Evolutionary conservation across 2,888 invertebrate genomes (phyloP).

Genomic region (Iphiclides podalirius): DNA sequence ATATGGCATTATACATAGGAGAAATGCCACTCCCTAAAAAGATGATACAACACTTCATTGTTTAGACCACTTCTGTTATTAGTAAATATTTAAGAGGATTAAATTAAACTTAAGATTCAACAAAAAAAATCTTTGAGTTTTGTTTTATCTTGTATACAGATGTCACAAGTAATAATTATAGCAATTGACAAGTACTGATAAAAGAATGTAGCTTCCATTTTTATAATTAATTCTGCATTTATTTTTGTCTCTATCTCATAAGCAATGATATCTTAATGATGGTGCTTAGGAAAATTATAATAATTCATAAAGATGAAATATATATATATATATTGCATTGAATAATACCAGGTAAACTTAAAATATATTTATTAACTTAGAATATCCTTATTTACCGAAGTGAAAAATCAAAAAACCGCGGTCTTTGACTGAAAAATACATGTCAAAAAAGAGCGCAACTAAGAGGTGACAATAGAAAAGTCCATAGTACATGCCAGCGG

Average conservation of each 20-base stretch:
- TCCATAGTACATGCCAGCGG: conserved; percentile 48
- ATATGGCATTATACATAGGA: conserved; percentile 66
- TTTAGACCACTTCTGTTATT: not conserved
- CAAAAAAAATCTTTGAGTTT: no score
- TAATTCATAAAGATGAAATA: not conserved
- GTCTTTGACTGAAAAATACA: conserved; percentile 56
- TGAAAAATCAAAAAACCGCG: conserved; percentile 44
- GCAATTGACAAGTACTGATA: no score
- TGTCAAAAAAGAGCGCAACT: conserved; percentile 55
- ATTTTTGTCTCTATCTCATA: no score
- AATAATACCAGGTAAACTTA: conserved; percentile 46
- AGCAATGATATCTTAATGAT: no score
- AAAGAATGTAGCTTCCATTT: no score
- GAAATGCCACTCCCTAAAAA: conserved; percentile 73
- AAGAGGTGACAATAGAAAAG: conserved; percentile 60
- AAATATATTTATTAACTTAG: conserved; percentile 41
- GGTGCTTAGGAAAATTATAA: not conserved
- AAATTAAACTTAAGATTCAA: no score
- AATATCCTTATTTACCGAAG: conserved; percentile 30
- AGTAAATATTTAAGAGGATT: no score
- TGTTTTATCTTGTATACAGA: no score
- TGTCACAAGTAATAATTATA: no score
- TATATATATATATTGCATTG: no score
- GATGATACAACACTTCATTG: conserved; percentile 11
- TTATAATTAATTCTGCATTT: no score